These are phyloP conservation scores for Pithys albifrons DNA, from an alignment of 2,113 vertebrate genomes.

Conservation along the genomic window DNA sequence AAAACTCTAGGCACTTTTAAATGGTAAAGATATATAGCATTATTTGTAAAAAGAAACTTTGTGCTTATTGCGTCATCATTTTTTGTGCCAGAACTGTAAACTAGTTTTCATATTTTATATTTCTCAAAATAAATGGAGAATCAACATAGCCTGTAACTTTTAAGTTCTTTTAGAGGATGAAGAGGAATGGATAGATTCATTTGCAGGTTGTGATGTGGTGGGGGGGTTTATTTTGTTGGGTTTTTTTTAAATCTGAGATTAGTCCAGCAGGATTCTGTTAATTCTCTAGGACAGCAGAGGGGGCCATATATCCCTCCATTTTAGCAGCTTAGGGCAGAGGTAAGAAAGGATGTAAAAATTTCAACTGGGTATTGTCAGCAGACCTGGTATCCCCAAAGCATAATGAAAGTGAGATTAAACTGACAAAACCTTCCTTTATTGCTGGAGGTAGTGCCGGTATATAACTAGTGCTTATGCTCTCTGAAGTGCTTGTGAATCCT, in stretches of 20 bases:
- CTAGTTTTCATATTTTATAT: conserved; percentile 75
- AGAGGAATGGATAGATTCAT: not conserved
- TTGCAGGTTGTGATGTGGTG: not conserved
- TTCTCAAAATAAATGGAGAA: conserved; percentile 76
- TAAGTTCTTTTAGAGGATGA: not conserved
- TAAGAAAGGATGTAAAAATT: not conserved
- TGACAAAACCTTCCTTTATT: not conserved
- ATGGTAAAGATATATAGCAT: conserved; percentile 30
- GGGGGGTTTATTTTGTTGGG: not conserved
- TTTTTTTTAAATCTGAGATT: not conserved
- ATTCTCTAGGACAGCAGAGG: not conserved
- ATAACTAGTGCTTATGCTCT: not conserved
- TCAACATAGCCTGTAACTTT: conserved; percentile 1
- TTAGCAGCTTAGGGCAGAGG: not conserved
- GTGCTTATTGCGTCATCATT: conserved; percentile 66
- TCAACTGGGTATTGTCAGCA: not conserved
- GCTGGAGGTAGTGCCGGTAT: not conserved
- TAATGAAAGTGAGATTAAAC: not conserved
- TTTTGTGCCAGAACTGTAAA: conserved; percentile 73
- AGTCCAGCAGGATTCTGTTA: not conserved
- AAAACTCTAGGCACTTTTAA: conserved; percentile 68
- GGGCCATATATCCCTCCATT: not conserved
- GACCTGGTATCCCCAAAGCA: not conserved
- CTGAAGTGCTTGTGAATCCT: not conserved
- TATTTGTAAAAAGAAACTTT: conserved; percentile 68